phyloP scores from a whole-genome alignment of 2,888 invertebrate species.

The Drosophila lacicola region DNA sequence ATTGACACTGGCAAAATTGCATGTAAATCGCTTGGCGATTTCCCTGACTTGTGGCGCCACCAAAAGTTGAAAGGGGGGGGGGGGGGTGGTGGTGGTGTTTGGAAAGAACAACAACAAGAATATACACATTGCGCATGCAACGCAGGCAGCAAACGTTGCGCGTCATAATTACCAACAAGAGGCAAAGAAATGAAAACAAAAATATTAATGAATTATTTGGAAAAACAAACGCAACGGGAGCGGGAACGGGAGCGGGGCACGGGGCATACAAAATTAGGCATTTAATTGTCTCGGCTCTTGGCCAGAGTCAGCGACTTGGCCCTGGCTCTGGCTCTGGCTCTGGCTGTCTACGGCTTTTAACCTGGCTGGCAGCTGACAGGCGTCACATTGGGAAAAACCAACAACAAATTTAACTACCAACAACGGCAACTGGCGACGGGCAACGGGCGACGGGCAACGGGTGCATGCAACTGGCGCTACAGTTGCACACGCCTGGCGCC shows the following conservation, averaged over 20 bases:
- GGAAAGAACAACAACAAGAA: not conserved
- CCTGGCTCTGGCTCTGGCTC: constrained; percentile 13
- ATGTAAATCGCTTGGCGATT: constrained; percentile 18
- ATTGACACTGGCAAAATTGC: constrained; percentile 7
- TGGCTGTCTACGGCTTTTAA: constrained; percentile 42
- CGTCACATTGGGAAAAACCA: constrained; percentile 77
- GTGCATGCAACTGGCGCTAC: constrained; percentile 61
- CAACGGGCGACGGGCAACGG: constrained; percentile 46
- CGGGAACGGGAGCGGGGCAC: constrained; percentile 27
- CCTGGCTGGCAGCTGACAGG: constrained; percentile 74
- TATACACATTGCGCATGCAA: constrained; percentile 65
- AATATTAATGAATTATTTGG: constrained; percentile 85
- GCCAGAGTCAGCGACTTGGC: constrained; percentile 19
- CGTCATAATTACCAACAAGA: constrained; percentile 79
- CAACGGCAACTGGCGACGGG: constrained; percentile 14
- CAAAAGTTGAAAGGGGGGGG: no score
- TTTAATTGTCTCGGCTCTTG: constrained; percentile 73
- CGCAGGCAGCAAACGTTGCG: constrained; percentile 70
- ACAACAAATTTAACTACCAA: constrained; percentile 70
- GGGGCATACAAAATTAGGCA: constrained; percentile 76
- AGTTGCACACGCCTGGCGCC: constrained; percentile 65
- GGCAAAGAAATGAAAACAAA: constrained; percentile 47
- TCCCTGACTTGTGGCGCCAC: not conserved
- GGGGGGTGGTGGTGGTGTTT: not conserved
- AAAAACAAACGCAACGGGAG: constrained; percentile 73